Conservation (phyloP, 1,140 invertebrate species). For the Homarus americanus region DNA sequence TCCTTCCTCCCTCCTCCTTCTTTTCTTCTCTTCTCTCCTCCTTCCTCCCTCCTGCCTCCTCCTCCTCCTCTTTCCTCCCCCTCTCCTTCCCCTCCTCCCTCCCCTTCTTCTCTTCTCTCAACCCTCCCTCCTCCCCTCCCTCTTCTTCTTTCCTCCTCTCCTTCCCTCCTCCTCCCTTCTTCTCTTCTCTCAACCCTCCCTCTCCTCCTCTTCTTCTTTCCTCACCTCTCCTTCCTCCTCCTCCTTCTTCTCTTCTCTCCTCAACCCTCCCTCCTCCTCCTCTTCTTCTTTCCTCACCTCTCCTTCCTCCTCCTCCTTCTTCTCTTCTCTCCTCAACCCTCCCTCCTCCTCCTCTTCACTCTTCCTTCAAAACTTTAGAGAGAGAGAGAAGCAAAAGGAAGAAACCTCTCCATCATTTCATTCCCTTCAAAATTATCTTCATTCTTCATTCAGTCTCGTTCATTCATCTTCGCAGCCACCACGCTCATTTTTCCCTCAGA, state of each 20-base stretch:
- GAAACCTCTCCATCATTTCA: slow-evolving; percentile 9
- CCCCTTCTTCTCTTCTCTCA: slow-evolving; percentile 6
- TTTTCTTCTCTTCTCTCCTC: neutral
- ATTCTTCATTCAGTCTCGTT: slow-evolving; percentile 11
- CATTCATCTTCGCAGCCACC: slow-evolving; percentile 15
- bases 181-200: neutral
- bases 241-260: neutral
- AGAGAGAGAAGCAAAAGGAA: slow-evolving; percentile 40
- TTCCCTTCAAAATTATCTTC: slow-evolving; percentile 17
- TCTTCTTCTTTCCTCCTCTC: neutral
- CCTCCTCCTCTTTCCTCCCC: neutral
- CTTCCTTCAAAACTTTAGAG: slow-evolving; percentile 11
- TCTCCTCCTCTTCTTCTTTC: neutral
- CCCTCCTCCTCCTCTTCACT: neutral
- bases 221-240: neutral
- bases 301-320: neutral
- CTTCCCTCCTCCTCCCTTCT: neutral
- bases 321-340: neutral
- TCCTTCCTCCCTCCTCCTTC: neutral
- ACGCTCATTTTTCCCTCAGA: slow-evolving; percentile 35
- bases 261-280: neutral
- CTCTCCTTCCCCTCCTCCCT: neutral
- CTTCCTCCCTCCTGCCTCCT: neutral
- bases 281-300: neutral
- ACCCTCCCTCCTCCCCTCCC: neutral